A percentile compares a stretch with the other conserved stretches of the same genome.
These are phyloP conservation scores for Caradrina kadenii DNA, from an alignment of 2,888 invertebrate genomes.

Conservation along the genomic window DNA sequence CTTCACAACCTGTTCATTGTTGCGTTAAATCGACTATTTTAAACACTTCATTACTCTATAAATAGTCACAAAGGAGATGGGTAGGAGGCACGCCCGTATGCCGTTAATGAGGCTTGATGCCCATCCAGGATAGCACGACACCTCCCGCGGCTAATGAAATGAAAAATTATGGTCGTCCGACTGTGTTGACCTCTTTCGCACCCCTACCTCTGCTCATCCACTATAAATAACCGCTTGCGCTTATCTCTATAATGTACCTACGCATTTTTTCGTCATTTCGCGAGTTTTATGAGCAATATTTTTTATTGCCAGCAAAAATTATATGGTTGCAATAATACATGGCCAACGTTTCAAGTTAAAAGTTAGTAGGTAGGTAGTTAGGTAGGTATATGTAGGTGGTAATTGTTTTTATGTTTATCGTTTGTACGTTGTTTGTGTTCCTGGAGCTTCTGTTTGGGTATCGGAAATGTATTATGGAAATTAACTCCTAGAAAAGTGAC, in stretches of 20 bases:
- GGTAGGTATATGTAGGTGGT: slow-evolving; percentile 21
- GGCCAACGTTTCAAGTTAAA: slow-evolving; percentile 53
- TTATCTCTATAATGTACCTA: slow-evolving; percentile 60
- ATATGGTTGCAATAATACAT: slow-evolving; percentile 54
- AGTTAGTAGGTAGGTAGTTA: slow-evolving; percentile 21
- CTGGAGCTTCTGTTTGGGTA: not conserved
- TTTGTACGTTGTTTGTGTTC: slow-evolving; percentile 28
- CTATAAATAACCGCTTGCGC: slow-evolving; percentile 74
- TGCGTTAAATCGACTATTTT: slow-evolving; percentile 46
- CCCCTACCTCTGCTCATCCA: slow-evolving; percentile 76
- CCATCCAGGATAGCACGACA: slow-evolving; percentile 79
- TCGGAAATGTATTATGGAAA: not conserved
- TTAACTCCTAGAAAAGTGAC: slow-evolving; percentile 1
- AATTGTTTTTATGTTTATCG: slow-evolving; percentile 52
- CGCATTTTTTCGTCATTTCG: slow-evolving; percentile 56
- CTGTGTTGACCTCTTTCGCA: slow-evolving; percentile 87
- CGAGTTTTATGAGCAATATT: slow-evolving; percentile 56
- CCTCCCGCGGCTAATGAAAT: slow-evolving; percentile 82
- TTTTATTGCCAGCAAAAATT: slow-evolving; percentile 58
- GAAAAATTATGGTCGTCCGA: slow-evolving; percentile 86
- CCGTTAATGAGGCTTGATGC: slow-evolving; percentile 80
- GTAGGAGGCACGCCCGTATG: slow-evolving; percentile 63
- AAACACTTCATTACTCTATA: slow-evolving; percentile 43
- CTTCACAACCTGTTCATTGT: slow-evolving; percentile 21
- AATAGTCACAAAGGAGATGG: slow-evolving; percentile 67